Evolutionary conservation across 1,140 invertebrate species (phyloP), one percentile per base, ranked within the genome.

Genomic region (Whitmania pigra): DNA sequence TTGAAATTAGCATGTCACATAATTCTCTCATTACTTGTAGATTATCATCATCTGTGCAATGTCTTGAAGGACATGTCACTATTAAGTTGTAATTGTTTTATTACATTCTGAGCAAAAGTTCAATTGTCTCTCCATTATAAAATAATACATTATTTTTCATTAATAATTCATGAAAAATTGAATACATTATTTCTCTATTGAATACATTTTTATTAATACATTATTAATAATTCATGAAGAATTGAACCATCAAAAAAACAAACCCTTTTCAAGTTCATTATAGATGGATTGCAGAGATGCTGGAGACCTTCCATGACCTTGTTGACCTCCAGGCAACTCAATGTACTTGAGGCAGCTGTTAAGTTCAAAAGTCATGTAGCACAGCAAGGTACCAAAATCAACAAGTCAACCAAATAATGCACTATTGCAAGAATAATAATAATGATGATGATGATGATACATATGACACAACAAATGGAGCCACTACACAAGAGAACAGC

Each of bases 301-400:
- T 88, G 86, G 82, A 95, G 85, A 1, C 89, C 88, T 36, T 85
- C 83, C 13, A 87, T 84, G 31, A 93, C 84, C 76, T 88, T 85
- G 22, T 15, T 31, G 22, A 63, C 29, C 22, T 22, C 22, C 57
- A 63, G 20, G 57, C 57, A 63, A 31, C 57, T 63, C 22, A 63
- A 31, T 63, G 57, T 63, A 17, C 57, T 63, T 1, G 57, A 63
- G 11, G 29, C 57, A 63, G 57, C 57, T 63, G 15, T n/a, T 9
- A 22, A 63, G 29, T 86, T 83, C 57, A 79, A 77, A 6, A 87
- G 31, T 36, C 31, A 36, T 36, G 31, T 36, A 36, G 31, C 31
- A 3, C 6, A 36, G 31, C 31, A 36, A 36, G 31, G 31, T 36
- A 36, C 31, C 31, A 36, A 36, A 3, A 6, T 36, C 31, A 36